These are phyloP conservation scores for Dusona sp. DNA, from an alignment of 2,888 invertebrate species.

Conservation along the genomic window DNA sequence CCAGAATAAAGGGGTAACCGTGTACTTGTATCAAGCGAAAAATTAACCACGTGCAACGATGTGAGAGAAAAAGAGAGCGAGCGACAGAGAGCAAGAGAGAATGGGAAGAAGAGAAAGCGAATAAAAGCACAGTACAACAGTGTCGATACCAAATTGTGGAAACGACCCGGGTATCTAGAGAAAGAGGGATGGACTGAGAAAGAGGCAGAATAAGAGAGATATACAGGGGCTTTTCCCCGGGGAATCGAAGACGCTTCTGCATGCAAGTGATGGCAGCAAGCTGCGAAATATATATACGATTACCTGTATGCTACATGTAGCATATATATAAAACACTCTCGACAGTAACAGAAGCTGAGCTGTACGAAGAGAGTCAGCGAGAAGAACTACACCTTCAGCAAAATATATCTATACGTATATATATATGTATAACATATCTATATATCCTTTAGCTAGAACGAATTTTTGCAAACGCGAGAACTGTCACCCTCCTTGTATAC, in stretches of 20 bases:
- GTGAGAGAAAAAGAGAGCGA: constrained; percentile 7
- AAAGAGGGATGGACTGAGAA: constrained; percentile 14
- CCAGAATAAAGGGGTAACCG: constrained; percentile 26
- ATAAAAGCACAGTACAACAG: constrained; percentile 9
- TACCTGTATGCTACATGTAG: constrained; percentile 31
- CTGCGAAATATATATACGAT: constrained; percentile 37
- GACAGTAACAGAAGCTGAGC: constrained; percentile 49
- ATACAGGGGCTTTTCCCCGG: constrained; percentile 47
- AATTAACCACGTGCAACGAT: constrained; percentile 57
- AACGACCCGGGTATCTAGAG: constrained; percentile 49
- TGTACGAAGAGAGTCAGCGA: constrained; percentile 49
- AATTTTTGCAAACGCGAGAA: constrained; percentile 56
- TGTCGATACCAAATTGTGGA: constrained; percentile 65
- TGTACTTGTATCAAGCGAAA: constrained; percentile 59
- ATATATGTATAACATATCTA: background rate
- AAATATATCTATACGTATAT: constrained; percentile 16
- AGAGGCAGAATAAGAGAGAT: constrained; percentile 31
- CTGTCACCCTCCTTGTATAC: constrained; percentile 25
- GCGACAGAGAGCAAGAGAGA: constrained; percentile 5
- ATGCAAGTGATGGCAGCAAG: constrained; percentile 58
- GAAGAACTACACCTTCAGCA: constrained; percentile 40
- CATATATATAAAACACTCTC: constrained; percentile 39
- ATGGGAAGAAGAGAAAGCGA: constrained; percentile 5
- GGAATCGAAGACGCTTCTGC: constrained; percentile 65
- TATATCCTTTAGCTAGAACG: constrained; percentile 9